Evolutionary conservation across 2,797 vertebrate genomes (phyloP).

Genomic region (Gambusia yucatana): DNA sequence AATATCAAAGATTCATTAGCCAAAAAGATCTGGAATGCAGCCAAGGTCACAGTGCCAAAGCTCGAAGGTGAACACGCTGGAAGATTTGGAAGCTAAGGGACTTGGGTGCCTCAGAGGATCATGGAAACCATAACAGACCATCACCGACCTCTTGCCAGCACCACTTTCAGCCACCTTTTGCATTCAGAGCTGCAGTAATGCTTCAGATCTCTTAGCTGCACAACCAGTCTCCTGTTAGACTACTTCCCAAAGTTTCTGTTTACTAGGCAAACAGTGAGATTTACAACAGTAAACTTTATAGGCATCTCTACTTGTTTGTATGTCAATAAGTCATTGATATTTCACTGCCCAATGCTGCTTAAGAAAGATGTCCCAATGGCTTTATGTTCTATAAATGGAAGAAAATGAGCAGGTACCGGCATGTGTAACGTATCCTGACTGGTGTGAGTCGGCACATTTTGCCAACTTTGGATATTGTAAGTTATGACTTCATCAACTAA

Average conservation of each 20-base stretch:
- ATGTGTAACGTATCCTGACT: not conserved
- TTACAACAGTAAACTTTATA: not conserved
- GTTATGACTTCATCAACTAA: not conserved
- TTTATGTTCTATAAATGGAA: not conserved
- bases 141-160: not conserved
- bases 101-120: not conserved
- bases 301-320: not conserved
- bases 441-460: not conserved
- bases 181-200: not conserved
- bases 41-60: not conserved
- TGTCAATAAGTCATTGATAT: not conserved
- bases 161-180: not conserved
- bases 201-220: not conserved
- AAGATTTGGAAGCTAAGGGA: slow-evolving; percentile 2
- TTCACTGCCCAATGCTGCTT: not conserved
- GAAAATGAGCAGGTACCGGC: not conserved
- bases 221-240: not conserved
- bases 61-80: not conserved
- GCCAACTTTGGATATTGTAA: not conserved
- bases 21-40: not conserved
- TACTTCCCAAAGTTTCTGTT: not conserved
- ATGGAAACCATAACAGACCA: not conserved
- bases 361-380: not conserved
- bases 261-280: not conserved
- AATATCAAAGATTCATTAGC: not conserved